Base-by-base conservation (phyloP, 2,888 invertebrate species). In the Fragum fragum region DNA sequence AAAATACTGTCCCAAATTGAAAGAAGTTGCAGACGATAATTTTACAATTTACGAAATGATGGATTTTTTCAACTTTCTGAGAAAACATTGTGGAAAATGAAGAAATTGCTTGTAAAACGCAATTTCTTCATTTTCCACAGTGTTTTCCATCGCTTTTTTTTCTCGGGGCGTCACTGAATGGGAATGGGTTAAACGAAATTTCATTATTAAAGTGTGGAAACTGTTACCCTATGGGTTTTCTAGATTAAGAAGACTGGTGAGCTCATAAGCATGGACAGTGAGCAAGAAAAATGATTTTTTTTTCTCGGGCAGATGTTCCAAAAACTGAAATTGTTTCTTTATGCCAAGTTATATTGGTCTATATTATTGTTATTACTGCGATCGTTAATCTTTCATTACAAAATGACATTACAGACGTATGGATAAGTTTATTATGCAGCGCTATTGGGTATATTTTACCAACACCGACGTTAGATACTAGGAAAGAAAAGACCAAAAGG, bases 271-370 rank as follows among this genome's bases (percentile, higher is more conserved):
- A 42, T 39, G 26, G 69, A 69, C 23, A 21, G 26, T 21, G 23
- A 69, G 23, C 28, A n/a, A 23, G 76, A 76, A n/a, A 72, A 63
- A 14, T 83, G 79, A 79, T 57, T 47, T 42, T 36, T 79, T 16
- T 39, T 79, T n/a, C n/a, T 29, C 73, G 83, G 16, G 71, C 70
- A 14, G 29, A 21, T 28, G 32, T 76, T 32, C 79, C 76, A 26
- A 72, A 79, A 57, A 72, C 71, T 23, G 83, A 83, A 72, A 76
- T 83, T 21, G 73, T 83, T 7, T 83, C 73, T 52, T 76, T 83
- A 32, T 76, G 76, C 71, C 76, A 83, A 28, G 73, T 83, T 66
- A 47, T 73, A n/a, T 68, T 77, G 18, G 77, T 77, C 0, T 77
- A 73, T 42, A 29, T 66, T 36, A 77, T 77, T 52, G 70, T 83